These are phyloP conservation scores for Tachysurus fulvidraco DNA, from an alignment of 2,113 vertebrate species.

Conservation along the genomic window DNA sequence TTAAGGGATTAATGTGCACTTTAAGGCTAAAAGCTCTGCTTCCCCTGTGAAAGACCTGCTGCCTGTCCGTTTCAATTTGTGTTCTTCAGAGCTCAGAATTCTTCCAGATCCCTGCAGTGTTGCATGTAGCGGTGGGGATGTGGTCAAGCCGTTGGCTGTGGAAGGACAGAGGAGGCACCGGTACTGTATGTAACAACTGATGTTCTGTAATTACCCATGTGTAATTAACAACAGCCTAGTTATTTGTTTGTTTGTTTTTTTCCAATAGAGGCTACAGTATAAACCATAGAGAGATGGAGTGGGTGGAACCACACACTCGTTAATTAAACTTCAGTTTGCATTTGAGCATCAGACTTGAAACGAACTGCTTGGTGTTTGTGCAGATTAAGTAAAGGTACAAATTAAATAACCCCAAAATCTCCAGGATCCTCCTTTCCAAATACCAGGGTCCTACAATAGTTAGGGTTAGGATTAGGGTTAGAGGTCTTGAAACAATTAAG, in stretches of 20 bases:
- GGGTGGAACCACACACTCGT: not conserved
- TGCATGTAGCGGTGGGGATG: not conserved
- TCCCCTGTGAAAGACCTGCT: slow-evolving; percentile 1
- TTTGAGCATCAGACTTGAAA: not conserved
- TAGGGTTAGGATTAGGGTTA: not conserved
- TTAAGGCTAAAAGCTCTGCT: slow-evolving; percentile 30
- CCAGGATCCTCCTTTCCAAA: not conserved
- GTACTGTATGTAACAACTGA: not conserved
- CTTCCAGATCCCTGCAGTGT: not conserved
- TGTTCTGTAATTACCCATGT: not conserved
- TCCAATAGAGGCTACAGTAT: not conserved
- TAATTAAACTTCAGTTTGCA: not conserved
- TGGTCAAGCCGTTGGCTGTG: not conserved
- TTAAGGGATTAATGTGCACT: slow-evolving; percentile 12
- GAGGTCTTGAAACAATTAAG: slow-evolving; percentile 19
- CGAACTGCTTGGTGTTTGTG: not conserved
- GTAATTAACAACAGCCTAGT: not conserved
- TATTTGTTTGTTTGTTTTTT: not conserved
- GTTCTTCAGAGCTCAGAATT: slow-evolving; percentile 20
- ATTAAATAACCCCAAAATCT: not conserved
- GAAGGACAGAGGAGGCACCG: not conserved
- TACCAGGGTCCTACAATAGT: not conserved
- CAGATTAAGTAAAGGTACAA: not conserved
- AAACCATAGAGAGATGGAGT: not conserved
- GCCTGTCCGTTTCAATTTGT: slow-evolving; percentile 8